Base-by-base conservation (phyloP, 2,113 vertebrate genomes). In the Percopsis transmontana region DNA sequence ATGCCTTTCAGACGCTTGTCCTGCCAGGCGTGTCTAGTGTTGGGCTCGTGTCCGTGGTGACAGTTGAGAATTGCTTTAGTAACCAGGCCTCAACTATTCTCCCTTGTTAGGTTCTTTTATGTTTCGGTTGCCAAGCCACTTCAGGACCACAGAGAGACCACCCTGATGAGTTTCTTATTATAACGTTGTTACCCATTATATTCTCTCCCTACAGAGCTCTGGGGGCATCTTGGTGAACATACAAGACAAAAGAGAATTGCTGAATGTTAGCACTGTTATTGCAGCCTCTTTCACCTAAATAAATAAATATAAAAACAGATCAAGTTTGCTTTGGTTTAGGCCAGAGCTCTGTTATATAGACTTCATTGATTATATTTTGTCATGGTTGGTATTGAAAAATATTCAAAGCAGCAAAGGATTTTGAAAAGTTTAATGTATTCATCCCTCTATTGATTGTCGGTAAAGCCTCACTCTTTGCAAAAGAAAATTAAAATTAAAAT, bases 231-330 rank as follows among this genome's bases (percentile, higher is more conserved):
- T 21, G 52, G 48, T 82, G 57, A 82, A 48, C 42, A 68, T 58
- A 63, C 57, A 54, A 62, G n/a, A 33, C n/a, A 2, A 33, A 56
- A 27, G 42, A 18, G 14, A 59, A 63, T 16, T 50, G 41, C 18
- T 61, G 77, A 72, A 71, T 76, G 64, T 15, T 66, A 67, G 58
- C 24, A 45, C 61, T 33, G 27, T 33, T 33, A 33, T 33, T 7
- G 27, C 27, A 33, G 2, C 27, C 27, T 33, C 27, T 33, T 6
- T 33, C 27, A 23, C 13, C 21, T 13, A 41, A 58, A 66, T 77
- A 71, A 78, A 82, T 73, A 65, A 9, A 20, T 51, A 58, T 19
- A 53, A 76, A 81, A 67, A 48, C 48, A 58, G 24, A 45, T 23
- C 45, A 57, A 42, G 69, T 21, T 7, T 9, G 61, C 70, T 45